Evolutionary conservation across 2,113 vertebrate species (phyloP).

Genomic region (Rattus norvegicus): GRCr8 NC_086023.1:64770501-64771000

Average conservation of each 20-base stretch:
- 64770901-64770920: too few species aligned
- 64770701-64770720: neutral
- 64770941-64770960: neutral
- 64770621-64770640: neutral
- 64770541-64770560: neutral
- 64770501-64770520: neutral
- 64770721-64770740: neutral
- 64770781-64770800: neutral
- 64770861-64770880: neutral
- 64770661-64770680: neutral
- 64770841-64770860: neutral
- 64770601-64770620: neutral
- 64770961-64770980: neutral
- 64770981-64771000: neutral
- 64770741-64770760: neutral
- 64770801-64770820: neutral
- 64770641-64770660: neutral
- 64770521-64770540: neutral
- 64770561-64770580: neutral
- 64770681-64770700: neutral
- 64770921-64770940: too few species aligned
- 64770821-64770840: neutral
- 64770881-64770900: too few species aligned
- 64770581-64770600: neutral
- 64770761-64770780: neutral